Base-by-base conservation (phyloP, 2,888 invertebrate genomes). In the Alsophila aescularia region DNA sequence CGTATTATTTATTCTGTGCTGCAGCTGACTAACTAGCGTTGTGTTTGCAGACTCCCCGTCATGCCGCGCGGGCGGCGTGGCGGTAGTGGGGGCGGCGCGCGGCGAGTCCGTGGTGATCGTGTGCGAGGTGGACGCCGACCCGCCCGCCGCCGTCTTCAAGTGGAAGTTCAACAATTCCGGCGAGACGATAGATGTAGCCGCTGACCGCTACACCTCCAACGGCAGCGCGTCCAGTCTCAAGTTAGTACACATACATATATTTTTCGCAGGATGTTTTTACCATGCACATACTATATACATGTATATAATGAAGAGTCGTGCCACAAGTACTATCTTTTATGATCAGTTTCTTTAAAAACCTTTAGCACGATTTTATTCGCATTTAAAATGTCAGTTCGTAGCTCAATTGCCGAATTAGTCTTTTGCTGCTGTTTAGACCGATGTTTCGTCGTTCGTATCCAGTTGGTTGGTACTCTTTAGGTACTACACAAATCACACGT, bases 131-230 rank as follows among this genome's bases (percentile, higher is more conserved):
- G 97, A 98, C 85, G 96, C 98, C 9, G 97, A 98, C 92, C 98
- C 98, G 18, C 96, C 97, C 44, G 97, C 96, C 52, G 95, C 96
- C 70, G 95, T 94, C 77, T 98, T 98, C 92, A 95, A 96, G 70
- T 98, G 98, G 98, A 97, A 97, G 92, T 97, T 98, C 92, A 98
- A 98, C 93, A 97, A 97, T 91, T 97, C 97, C 9, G 97, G 97
- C 2, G 97, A 97, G 89, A 96, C 96, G 42, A 89, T 96, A 62
- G 96, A 97, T 86, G 95, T 97, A 53, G 95, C 95, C 43, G 94
- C 95, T 39, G 96, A 96, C 80, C 90, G 95, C 58, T 96, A 95
- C 90, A 94, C 95, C 70, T 94, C 95, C 65, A 96, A 96, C 83
- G 96, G 96, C 64, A 95, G 95, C 67, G 93, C 94, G 58, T 95